These are phyloP conservation scores for Halichoerus grypus DNA, from an alignment of 2,113 vertebrate species.

Conservation along the genomic window DNA sequence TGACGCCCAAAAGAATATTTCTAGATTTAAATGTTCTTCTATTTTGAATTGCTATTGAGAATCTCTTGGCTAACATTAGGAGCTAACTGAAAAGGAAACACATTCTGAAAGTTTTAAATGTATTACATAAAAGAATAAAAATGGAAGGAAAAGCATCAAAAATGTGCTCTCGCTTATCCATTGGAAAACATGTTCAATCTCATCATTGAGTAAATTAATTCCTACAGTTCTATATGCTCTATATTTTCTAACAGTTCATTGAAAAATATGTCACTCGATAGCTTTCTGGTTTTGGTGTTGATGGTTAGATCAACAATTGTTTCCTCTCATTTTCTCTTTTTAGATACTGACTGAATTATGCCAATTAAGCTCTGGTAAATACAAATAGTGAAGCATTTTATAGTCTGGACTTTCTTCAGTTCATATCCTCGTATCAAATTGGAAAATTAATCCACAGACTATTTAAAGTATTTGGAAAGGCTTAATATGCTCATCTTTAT, in stretches of 20 bases:
- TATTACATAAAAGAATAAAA: neutral
- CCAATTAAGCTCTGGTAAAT: neutral
- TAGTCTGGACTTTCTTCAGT: neutral
- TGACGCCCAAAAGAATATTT: neutral
- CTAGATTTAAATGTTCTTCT: constrained; percentile 11
- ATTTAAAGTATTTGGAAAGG: neutral
- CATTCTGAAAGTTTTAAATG: neutral
- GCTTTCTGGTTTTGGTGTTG: neutral
- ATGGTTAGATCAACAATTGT: neutral
- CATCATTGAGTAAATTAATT: constrained; percentile 10
- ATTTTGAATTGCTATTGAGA: neutral
- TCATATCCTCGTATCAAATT: neutral
- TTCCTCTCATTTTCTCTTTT: constrained; percentile 13
- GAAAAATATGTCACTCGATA: constrained; percentile 5
- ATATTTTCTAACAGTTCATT: neutral
- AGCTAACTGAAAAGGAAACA: neutral
- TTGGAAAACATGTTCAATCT: neutral
- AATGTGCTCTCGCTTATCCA: neutral
- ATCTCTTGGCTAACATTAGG: neutral
- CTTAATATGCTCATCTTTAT: neutral
- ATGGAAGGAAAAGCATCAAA: neutral
- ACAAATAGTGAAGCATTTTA: neutral
- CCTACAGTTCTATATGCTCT: neutral
- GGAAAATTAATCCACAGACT: neutral
- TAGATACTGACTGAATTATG: neutral